These are phyloP conservation scores for Sarcophaga caerulescens DNA, from an alignment of 2,888 invertebrate genomes.

Conservation along the genomic window DNA sequence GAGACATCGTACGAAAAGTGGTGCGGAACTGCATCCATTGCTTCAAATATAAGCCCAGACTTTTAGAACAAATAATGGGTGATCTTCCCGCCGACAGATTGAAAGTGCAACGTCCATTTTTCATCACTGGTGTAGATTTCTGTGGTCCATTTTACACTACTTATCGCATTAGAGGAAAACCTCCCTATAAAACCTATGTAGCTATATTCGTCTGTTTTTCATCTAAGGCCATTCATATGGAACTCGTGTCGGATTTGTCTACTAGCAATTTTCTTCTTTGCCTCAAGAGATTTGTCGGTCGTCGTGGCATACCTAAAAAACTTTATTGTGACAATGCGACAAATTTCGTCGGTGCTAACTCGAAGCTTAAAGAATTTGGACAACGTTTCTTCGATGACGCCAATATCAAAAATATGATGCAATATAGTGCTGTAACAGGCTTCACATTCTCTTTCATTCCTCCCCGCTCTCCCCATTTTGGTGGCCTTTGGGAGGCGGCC, in stretches of 20 bases:
- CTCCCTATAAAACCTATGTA: slow-evolving; percentile 29
- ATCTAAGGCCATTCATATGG: slow-evolving; percentile 64
- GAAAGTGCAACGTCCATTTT: slow-evolving; percentile 45
- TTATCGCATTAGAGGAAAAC: slow-evolving; percentile 23
- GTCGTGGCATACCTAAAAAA: slow-evolving; percentile 34
- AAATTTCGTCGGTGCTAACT: slow-evolving; percentile 34
- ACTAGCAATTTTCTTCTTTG: slow-evolving; percentile 65
- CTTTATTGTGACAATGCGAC: slow-evolving; percentile 45
- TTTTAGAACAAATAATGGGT: slow-evolving; percentile 62
- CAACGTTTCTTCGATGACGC: slow-evolving; percentile 10
- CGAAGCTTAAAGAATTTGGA: slow-evolving; percentile 8
- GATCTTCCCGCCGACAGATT: slow-evolving; percentile 60
- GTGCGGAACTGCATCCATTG: slow-evolving; percentile 60
- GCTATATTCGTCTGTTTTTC: slow-evolving; percentile 60
- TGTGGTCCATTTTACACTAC: slow-evolving; percentile 32
- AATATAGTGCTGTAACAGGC: slow-evolving; percentile 35
- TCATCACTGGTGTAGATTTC: slow-evolving; percentile 32
- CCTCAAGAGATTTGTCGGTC: slow-evolving; percentile 63
- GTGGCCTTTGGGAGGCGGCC: slow-evolving; percentile 7
- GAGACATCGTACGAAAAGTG: slow-evolving; percentile 43
- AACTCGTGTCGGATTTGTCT: slow-evolving; percentile 66
- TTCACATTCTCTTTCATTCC: slow-evolving; percentile 63
- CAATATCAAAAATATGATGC: background rate
- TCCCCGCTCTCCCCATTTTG: slow-evolving; percentile 67
- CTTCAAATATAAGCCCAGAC: slow-evolving; percentile 59